Evolutionary conservation across 2,888 invertebrate species (phyloP), one percentile per base, ranked within the genome.

Genomic region (Agriopis marginaria): DNA sequence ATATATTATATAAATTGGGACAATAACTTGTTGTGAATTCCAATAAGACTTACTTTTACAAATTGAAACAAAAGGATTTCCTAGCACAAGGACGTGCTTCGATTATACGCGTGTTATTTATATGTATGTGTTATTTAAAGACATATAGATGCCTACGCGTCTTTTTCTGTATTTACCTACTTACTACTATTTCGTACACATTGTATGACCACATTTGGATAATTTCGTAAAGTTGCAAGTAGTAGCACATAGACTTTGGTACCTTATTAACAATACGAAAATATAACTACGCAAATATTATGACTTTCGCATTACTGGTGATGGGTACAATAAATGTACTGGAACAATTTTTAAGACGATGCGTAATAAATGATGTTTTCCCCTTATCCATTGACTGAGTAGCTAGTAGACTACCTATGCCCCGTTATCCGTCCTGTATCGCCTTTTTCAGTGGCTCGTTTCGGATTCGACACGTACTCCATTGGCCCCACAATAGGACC

Each of bases 401-500:
- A 79, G 74, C 66, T 75, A 74, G 42, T 62, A 50, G 49, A 50
- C 47, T 39, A 60, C 17, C 40, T 71, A 45, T 77, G 75, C 74
- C 75, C 93, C 93, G 93, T 93, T 94, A 93, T 61, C 74, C 77
- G 93, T 82, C 90, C 93, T 77, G 89, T 89, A 91, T 93, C 87
- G 84, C 93, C 93, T 89, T 92, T 89, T 93, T 86, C 83, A 90
- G 89, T 79, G 80, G 82, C 82, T 83, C 82, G 88, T 88, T 89
- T 88, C 89, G 84, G 88, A 93, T 93, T 93, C 90, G 93, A 89
- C 90, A 92, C 93, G 91, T 90, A 89, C 86, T 86, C 86, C 84
- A 87, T 88, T 84, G 84, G 84, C 75, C 72, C 82, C 79, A 91
- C 92, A 93, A 91, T 91, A 85, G 90, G 86, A 87, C 86, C 79